Conservation (phyloP, 1,140 invertebrate species). For the Asbolus verrucosus region DNA sequence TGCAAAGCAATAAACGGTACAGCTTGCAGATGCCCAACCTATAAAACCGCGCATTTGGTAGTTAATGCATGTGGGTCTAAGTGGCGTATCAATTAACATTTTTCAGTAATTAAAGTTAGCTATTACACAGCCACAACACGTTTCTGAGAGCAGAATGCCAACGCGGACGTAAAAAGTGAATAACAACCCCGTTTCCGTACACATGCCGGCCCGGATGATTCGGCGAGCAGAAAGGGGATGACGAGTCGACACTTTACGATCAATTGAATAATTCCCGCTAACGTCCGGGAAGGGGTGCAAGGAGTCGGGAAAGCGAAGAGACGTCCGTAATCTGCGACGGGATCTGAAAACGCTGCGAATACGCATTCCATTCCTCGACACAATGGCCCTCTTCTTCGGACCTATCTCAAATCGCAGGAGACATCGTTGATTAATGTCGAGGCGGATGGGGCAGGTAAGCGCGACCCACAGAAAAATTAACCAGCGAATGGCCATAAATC, state of each 20-base stretch:
- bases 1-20: too few species aligned
- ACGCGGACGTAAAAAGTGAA: too few species aligned
- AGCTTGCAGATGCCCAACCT: too few species aligned
- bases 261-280: constrained; percentile 26
- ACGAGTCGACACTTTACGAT: neutral
- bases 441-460: constrained; percentile 47
- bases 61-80: too few species aligned
- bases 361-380: constrained; percentile 39
- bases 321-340: constrained; percentile 20
- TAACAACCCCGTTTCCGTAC: neutral
- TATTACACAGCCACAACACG: too few species aligned
- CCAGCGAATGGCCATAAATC: constrained; percentile 54
- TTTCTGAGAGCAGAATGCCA: too few species aligned
- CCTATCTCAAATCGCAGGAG: constrained; percentile 50
- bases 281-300: neutral
- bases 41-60: too few species aligned
- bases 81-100: too few species aligned
- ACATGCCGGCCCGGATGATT: neutral
- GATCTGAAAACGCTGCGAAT: constrained; percentile 35
- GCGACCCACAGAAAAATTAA: constrained; percentile 51
- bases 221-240: neutral
- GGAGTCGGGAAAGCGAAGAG: constrained; percentile 18
- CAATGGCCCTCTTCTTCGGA: constrained; percentile 32
- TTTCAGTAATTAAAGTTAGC: too few species aligned
- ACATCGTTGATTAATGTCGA: constrained; percentile 53